Base-by-base conservation (phyloP, 37 sponge, comb jelly and placozoan species). In the Hexactinellida sp. region DNA sequence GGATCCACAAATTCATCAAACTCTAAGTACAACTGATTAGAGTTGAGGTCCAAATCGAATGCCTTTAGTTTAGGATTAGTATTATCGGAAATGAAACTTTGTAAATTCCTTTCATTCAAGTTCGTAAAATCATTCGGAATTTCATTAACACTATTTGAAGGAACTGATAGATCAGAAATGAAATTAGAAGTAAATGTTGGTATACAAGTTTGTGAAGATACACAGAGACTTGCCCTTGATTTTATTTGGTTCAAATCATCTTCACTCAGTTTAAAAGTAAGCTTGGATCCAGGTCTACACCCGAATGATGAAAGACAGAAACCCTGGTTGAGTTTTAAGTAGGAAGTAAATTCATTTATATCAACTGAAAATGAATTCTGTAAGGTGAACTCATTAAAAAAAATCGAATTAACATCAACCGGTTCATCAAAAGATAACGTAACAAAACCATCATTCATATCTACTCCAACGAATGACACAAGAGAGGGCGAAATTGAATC, bases 351-450 rank as follows among this genome's bases (percentile, higher is more conserved):
- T 3, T 39, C 54, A 0, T 88, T 83, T 36, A 85, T 86, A 63
- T 89, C 87, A 54, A 83, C 86, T 25, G 86, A 82, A 0, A 9
- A 16, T 10, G 28, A 37, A 55, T 86, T 90, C 39, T 92, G 96
- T 0, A 95, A 76, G 35, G 90, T 89, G 0, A 93, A 83, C 0
- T 55, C 55, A 1, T 37, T 38, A 24, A 87, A 85, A 21, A 71
- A 30, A 24, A 90, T 36, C 36, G 91, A 86, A 5, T 41, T 9
- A 30, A 88, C 85, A 23, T 87, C 52, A 32, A 95, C 93, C 0
- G 96, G 92, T 83, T 95, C 92, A 85, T 84, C 83, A 38, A 95
- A 93, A 36, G 38, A 84, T 1, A 95, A 90, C 23, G 54, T 37
- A 24, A 95, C 36, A 30, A 83, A 82, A n/a, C 90, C 91, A 54